phyloP scores from a whole-genome alignment of 2,113 vertebrate species.

The Eudyptes chrysolophus region DNA sequence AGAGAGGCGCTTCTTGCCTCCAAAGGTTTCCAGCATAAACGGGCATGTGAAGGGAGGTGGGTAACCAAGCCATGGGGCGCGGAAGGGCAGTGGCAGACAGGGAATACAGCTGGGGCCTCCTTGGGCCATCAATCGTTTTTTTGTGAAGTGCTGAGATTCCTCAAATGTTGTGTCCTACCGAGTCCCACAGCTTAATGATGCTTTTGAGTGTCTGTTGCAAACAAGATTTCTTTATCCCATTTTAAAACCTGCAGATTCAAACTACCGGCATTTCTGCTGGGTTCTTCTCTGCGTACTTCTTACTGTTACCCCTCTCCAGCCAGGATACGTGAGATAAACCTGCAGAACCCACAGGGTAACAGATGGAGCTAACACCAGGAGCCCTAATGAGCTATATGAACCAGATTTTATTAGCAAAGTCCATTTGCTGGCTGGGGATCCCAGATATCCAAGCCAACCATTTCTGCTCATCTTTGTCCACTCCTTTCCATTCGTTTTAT shows the following conservation, averaged over 20 bases:
- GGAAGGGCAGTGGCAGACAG: not conserved
- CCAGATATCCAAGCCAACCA: not conserved
- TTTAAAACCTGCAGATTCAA: not conserved
- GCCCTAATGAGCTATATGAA: not conserved
- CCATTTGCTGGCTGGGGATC: not conserved
- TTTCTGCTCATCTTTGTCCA: not conserved
- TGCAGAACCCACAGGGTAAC: not conserved
- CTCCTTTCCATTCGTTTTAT: not conserved
- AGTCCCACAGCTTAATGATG: not conserved
- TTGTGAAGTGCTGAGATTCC: not conserved
- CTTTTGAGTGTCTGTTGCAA: not conserved
- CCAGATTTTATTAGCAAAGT: not conserved
- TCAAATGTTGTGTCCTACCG: not conserved
- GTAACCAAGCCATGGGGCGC: rapidly evolving
- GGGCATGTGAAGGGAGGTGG: not conserved
- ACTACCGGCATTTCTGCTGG: not conserved
- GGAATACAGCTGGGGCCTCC: not conserved
- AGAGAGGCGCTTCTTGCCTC: not conserved
- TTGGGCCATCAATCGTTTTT: not conserved
- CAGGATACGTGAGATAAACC: not conserved
- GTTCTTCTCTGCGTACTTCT: not conserved
- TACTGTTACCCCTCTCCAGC: not conserved
- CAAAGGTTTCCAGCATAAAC: not conserved
- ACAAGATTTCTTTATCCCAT: not conserved
- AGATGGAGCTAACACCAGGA: not conserved